Base-by-base conservation (phyloP, 2,888 invertebrate genomes). In the Nomada goodeniana region DNA sequence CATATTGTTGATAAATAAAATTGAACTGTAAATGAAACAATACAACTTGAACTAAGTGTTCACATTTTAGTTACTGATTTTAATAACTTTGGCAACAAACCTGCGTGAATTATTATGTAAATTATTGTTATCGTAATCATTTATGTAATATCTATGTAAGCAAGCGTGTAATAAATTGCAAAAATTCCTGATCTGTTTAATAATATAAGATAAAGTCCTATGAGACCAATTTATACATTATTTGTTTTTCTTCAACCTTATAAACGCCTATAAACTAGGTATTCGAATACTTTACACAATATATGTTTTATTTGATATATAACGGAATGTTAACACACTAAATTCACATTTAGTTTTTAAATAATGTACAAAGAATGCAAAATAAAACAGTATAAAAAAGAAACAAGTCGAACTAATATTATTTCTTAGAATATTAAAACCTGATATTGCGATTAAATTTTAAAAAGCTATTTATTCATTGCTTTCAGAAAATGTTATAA, bases 91-190 rank as follows among this genome's bases (percentile, higher is more conserved):
- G 55, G n/a, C 44, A 64, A 67, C 7, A 53, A 29, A 63, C 50
- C 53, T 70, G 42, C 52, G 52, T 26, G 44, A 68, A 70, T 63
- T 18, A 69, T 57, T 53, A 61, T 70, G 52, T 59, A 68, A 65
- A 67, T 67, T 29, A 71, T 74, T 52, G 47, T 74, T 74, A 63
- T 18, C n/a, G 57, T 86, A 82, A 85, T 69, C 76, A 44, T 82
- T 36, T 80, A 77, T 76, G 55, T 76, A 82, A 74, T 72, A 73
- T 74, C 72, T 50, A 69, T 76, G 57, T 86, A 88, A 68, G 57
- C 63, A 88, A 68, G 57, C 63, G 65, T 71, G 76, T 70, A 81
- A 87, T 80, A 72, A 76, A 79, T 77, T 76, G 65, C 70, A 80
- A 72, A 69, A 76, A 70, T 67, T 68, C 61, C 26, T 55, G 68